phyloP scores from a whole-genome alignment of 2,113 vertebrate genomes.

The Actenoides hombroni region DNA sequence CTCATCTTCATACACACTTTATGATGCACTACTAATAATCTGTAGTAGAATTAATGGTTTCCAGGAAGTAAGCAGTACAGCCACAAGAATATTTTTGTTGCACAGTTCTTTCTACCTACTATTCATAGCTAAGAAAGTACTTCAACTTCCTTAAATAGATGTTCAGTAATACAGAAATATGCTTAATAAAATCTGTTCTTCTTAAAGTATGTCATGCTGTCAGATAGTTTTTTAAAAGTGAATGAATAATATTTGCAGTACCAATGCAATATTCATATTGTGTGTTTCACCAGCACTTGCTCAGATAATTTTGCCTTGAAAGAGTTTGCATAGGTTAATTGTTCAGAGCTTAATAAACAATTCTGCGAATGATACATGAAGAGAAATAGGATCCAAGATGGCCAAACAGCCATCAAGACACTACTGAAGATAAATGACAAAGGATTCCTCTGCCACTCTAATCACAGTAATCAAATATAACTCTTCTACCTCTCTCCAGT shows the following conservation, averaged over 20 bases:
- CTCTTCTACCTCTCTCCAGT: not conserved
- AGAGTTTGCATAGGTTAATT: constrained; percentile 4
- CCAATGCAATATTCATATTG: not conserved
- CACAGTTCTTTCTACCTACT: not conserved
- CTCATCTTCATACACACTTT: not conserved
- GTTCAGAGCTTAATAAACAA: constrained; percentile 13
- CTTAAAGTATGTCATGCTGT: constrained; percentile 11
- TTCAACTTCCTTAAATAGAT: constrained; percentile 28
- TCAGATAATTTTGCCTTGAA: not conserved
- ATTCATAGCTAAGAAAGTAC: constrained; percentile 1
- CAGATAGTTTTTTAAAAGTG: not conserved
- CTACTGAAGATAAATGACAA: not conserved
- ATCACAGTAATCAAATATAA: not conserved
- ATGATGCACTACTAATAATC: constrained; percentile 1
- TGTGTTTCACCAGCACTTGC: not conserved
- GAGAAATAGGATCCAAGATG: not conserved
- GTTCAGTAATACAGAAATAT: constrained; percentile 21
- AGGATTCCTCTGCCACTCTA: not conserved
- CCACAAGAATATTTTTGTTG: not conserved
- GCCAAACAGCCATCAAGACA: not conserved
- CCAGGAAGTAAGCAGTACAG: not conserved
- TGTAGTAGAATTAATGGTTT: constrained; percentile 21
- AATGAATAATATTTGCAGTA: not conserved
- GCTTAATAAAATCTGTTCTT: constrained; percentile 14
- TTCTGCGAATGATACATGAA: not conserved